Evolutionary conservation across 2,888 invertebrate species (phyloP), one percentile per base, ranked within the genome.

Genomic region (Arge pagana): DNA sequence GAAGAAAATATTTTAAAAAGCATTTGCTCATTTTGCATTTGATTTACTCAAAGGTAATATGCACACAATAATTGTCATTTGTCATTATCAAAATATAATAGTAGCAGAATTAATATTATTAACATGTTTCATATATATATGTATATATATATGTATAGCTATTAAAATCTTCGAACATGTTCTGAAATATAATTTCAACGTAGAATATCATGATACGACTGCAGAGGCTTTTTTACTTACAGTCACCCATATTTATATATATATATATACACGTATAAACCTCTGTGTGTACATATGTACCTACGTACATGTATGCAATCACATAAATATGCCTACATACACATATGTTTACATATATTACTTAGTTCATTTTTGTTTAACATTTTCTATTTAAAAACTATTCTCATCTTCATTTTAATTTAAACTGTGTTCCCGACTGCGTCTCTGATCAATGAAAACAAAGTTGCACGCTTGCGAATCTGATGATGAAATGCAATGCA

Each of bases 31-130:
- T 42, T 42, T 51, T 35, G 24, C 41, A 35, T 28, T 51, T 42
- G 42, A 26, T 35, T 50, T 26, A 35, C 36, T 48, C 11, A 33
- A 31, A 23, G 41, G 23, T n/a, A 43, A 50, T 51, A 51, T 36
- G 41, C 50, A 51, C 50, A 51, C 50, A 51, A n/a, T n/a, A n/a
- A 33, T 42, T 15, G 21, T 42, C 33, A 51, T 51, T 51, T 41
- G 42, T 51, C 36, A 36, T 51, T 51, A 51, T 51, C 50, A 51
- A 51, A 51, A 51, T 51, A 51, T 51, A 51, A 43, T 51, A 43
- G 19, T 51, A 43, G 50, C 28, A 31, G 50, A 23, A 45, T 45
- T 35, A 28, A n/a, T 42, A 50, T 11, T 35, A 43, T 36, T 26
- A 50, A n/a, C 13, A 26, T 24, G n/a, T 24, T 42, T 13, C 16